Evolutionary conservation across 2,113 vertebrate genomes (phyloP).

Genomic region (Pelusios castaneus): DNA sequence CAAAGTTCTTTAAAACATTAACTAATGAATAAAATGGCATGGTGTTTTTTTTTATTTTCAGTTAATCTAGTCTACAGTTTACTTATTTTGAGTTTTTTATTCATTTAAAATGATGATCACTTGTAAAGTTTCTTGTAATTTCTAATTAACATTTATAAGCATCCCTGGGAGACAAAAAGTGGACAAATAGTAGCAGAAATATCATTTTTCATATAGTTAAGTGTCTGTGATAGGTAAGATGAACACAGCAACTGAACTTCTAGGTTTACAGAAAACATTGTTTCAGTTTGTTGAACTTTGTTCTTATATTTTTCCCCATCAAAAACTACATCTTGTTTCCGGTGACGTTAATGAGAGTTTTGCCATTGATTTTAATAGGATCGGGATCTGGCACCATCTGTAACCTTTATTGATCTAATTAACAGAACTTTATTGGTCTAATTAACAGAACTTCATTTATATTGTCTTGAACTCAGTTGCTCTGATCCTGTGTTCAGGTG

Average conservation of each 20-base stretch:
- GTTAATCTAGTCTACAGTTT: not conserved
- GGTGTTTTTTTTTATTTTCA: not conserved
- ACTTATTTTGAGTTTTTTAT: not conserved
- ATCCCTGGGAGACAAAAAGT: not conserved
- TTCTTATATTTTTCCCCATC: not conserved
- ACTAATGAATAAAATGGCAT: fast-evolving
- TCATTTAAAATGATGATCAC: not conserved
- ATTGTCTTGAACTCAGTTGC: not conserved
- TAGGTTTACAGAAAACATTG: not conserved
- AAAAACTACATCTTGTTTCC: not conserved
- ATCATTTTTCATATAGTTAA: not conserved
- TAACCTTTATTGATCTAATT: not conserved
- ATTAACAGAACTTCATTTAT: not conserved
- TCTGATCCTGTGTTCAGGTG: not conserved
- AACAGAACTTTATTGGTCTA: not conserved
- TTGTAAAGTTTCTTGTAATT: not conserved
- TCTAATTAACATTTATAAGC: not conserved
- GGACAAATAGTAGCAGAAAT: not conserved
- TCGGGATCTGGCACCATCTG: not conserved
- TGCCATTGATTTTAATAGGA: not conserved
- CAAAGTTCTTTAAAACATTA: not conserved
- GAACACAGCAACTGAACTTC: not conserved
- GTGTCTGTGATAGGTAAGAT: not conserved
- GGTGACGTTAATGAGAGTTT: not conserved
- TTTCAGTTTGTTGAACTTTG: not conserved